phyloP scores from a whole-genome alignment of 2,888 invertebrate genomes.

The Siphonodentalium dalli region DNA sequence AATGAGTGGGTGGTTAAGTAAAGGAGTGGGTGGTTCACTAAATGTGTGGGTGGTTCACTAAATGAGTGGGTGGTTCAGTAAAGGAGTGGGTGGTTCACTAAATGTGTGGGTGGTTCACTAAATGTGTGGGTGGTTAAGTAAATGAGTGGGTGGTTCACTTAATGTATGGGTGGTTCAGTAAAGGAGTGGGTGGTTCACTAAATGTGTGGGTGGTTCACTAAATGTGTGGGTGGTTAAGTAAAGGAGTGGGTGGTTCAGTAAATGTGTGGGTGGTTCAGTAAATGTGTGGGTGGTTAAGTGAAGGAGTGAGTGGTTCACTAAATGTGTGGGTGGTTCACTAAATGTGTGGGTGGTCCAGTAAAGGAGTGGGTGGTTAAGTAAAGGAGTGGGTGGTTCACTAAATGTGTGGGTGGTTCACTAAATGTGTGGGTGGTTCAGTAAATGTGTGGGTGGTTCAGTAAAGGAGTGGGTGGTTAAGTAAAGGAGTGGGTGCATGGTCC shows the following conservation, averaged over 20 bases:
- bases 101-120: background rate
- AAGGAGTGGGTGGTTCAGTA: background rate
- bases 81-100: constrained; percentile 5
- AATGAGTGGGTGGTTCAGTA: constrained; percentile 12
- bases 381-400: constrained; percentile 2
- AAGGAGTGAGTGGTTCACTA: constrained; percentile 1
- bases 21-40: constrained; percentile 1
- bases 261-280: constrained; percentile 11
- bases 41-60: background rate
- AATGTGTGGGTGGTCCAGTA: constrained; percentile 1
- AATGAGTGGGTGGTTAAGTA: constrained; percentile 8
- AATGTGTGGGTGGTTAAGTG: constrained; percentile 7
- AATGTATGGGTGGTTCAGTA: background rate
- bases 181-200: constrained; percentile 2
- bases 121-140: constrained; percentile 1
- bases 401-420: constrained; percentile 6
- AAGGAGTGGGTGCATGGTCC: background rate
- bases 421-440: constrained; percentile 1
- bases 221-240: constrained; percentile 1
- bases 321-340: background rate
- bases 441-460: background rate
- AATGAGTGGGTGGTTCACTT: constrained; percentile 1
- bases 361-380: background rate
- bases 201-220: constrained; percentile 6
- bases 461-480: background rate